Conservation (phyloP, 2,113 vertebrate genomes). For the Ammodytes dubius region DNA sequence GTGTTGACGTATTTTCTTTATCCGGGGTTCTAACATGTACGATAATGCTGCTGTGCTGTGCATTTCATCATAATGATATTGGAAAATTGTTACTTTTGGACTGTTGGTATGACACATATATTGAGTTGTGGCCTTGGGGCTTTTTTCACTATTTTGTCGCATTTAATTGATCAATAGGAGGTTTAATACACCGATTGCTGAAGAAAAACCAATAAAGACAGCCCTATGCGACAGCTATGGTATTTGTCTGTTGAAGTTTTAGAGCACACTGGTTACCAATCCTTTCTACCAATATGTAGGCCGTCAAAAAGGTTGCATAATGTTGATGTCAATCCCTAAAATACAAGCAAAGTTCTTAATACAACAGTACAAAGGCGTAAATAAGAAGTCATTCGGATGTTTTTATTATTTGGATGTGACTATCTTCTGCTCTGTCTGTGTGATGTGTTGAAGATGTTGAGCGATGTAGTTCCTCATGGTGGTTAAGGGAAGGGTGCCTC, state of each 20-base stretch:
- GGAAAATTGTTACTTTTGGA: neutral
- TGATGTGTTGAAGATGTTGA: constrained; percentile 1
- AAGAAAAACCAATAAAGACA: neutral
- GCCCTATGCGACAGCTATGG: too few species aligned
- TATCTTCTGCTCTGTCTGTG: neutral
- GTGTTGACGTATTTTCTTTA: neutral
- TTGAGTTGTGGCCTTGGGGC: neutral
- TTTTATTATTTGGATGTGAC: neutral
- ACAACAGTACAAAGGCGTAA: neutral
- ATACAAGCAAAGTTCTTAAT: neutral
- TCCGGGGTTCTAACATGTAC: neutral
- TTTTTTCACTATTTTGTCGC: neutral
- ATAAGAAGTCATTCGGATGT: too few species aligned
- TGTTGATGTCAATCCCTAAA: neutral
- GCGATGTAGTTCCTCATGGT: constrained; percentile 38
- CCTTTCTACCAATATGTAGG: too few species aligned
- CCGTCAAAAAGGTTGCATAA: neutral
- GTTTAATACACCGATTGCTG: neutral
- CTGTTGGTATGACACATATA: neutral
- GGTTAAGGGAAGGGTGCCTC: constrained; percentile 58
- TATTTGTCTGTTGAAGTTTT: neutral
- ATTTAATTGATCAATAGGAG: neutral
- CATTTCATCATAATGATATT: neutral
- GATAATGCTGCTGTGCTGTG: neutral
- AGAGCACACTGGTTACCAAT: neutral